Evolutionary conservation across 1,140 invertebrate species (phyloP).

Genomic region (Mercenaria mercenaria): DNA sequence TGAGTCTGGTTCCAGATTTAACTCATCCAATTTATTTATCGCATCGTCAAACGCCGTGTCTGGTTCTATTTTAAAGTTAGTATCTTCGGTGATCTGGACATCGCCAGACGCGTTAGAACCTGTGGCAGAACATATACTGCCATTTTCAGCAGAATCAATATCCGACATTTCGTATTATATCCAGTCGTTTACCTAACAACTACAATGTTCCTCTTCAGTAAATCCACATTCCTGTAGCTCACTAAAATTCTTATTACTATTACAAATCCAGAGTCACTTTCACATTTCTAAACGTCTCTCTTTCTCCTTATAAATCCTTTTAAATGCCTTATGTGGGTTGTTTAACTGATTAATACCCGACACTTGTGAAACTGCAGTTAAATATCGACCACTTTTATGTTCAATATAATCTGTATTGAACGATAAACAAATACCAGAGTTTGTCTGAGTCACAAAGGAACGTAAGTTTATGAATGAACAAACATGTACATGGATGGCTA

Average conservation of each 20-base stretch:
- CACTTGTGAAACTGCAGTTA: neutral
- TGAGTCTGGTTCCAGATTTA: constrained; percentile 66
- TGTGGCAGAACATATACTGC: constrained; percentile 44
- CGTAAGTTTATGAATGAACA: neutral
- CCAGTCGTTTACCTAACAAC: neutral
- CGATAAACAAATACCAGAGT: neutral
- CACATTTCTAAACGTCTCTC: neutral
- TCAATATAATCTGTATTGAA: constrained; percentile 24
- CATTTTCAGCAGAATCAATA: constrained; percentile 33
- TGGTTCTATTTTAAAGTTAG: constrained; percentile 38
- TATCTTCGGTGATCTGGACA: constrained; percentile 93
- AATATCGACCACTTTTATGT: constrained; percentile 23
- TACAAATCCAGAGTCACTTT: neutral
- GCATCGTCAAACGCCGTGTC: constrained; percentile 66
- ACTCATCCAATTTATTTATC: constrained; percentile 64
- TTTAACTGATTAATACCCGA: neutral
- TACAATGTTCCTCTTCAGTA: neutral
- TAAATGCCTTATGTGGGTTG: neutral
- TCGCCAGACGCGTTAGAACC: constrained; percentile 89
- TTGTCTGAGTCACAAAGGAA: constrained; percentile 21
- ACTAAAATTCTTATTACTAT: neutral
- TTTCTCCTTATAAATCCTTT: neutral
- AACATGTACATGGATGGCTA: constrained; percentile 12
- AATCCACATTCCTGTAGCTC: neutral
- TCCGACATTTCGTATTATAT: constrained; percentile 10